phyloP scores from a whole-genome alignment of 1,140 invertebrate species.

The Diachasmimorpha longicaudata region DNA sequence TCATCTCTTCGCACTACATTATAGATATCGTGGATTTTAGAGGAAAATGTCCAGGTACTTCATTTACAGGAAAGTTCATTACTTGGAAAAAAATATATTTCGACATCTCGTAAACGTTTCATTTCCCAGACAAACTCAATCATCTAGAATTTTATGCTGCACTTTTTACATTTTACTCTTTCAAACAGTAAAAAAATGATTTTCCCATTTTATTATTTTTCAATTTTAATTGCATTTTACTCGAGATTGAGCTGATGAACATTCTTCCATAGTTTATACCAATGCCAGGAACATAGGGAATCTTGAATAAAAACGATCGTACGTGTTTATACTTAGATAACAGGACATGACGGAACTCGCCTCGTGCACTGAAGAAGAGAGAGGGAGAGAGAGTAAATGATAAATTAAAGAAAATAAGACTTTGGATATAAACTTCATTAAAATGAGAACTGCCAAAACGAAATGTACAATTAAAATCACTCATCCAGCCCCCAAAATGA shows the following conservation, averaged over 20 bases:
- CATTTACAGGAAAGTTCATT: too few relatives aligned
- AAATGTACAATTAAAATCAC: slow-evolving; percentile 1
- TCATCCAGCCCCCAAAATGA: neutral
- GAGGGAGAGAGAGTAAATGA: neutral
- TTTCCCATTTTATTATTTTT: neutral
- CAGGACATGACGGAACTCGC: neutral
- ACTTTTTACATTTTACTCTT: too few relatives aligned
- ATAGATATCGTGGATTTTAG: too few relatives aligned
- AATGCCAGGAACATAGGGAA: neutral
- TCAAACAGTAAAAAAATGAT: too few relatives aligned
- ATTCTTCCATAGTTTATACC: neutral
- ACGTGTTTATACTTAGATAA: neutral
- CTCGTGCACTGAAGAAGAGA: neutral
- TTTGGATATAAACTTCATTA: neutral
- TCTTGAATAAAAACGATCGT: neutral
- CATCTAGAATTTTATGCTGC: too few relatives aligned
- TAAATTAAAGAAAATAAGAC: neutral
- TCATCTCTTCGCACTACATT: too few relatives aligned
- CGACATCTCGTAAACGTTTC: too few relatives aligned
- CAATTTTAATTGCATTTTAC: neutral
- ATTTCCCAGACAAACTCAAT: too few relatives aligned
- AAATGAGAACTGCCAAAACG: neutral
- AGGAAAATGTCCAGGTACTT: too few relatives aligned
- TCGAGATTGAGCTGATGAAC: neutral
- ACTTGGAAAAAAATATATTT: too few relatives aligned